Evolutionary conservation across 2,113 vertebrate species (phyloP).

Genomic region (Neodontobutis hainanensis): DNA sequence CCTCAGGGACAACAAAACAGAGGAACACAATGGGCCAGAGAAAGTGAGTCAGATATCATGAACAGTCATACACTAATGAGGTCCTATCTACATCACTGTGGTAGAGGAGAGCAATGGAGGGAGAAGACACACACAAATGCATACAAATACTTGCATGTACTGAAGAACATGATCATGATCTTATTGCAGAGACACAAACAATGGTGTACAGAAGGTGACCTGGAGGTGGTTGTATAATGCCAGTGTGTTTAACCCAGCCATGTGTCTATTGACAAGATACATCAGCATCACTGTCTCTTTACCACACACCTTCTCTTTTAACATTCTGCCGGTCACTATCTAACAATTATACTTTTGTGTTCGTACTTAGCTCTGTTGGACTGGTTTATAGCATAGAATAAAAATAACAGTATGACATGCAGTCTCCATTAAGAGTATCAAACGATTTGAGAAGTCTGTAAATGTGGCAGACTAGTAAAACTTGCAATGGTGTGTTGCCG

Average conservation of each 20-base stretch:
- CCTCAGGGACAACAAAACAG: conserved; percentile 52
- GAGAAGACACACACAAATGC: conserved; percentile 37
- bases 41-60: conserved; percentile 70
- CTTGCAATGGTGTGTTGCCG: conserved; percentile 20
- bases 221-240: conserved; percentile 74
- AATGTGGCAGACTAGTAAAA: conserved; percentile 39
- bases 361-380: conserved; percentile 29
- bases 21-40: conserved; percentile 65
- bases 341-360: conserved; percentile 46
- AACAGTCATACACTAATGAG: conserved; percentile 67
- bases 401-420: conserved; percentile 7
- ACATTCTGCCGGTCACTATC: conserved; percentile 44
- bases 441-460: conserved; percentile 27
- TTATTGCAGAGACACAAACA: conserved; percentile 44
- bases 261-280: conserved; percentile 74
- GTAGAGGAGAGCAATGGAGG: neutral
- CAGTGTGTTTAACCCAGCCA: conserved; percentile 76
- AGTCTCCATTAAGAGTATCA: conserved; percentile 24
- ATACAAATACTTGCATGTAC: conserved; percentile 16
- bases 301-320: conserved; percentile 22
- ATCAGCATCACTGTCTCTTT: conserved; percentile 64
- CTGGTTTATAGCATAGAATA: conserved; percentile 22
- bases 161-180: conserved; percentile 32
- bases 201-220: conserved; percentile 52
- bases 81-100: conserved; percentile 58